Evolutionary conservation across 2,113 vertebrate species (phyloP), one percentile per base, ranked within the genome.

Genomic region (Calonectris borealis): DNA sequence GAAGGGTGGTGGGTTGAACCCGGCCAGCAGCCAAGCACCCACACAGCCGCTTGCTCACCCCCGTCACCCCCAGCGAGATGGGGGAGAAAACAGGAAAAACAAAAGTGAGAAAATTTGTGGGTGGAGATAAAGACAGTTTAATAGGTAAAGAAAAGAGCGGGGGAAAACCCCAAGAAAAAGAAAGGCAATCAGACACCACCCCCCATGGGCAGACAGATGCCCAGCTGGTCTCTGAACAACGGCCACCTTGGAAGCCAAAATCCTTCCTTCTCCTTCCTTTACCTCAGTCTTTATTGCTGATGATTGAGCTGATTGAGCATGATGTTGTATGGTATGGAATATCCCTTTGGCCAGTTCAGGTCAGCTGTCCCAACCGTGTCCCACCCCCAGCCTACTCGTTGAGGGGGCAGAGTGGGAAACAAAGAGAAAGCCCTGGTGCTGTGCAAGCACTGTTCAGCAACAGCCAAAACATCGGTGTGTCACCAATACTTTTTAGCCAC

Each of bases 191-290:
- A 14, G 13, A 25, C 34, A 27, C 8, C 29, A 5, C 42, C 10
- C 12, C 12, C 42, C 57, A 16, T 21, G 42, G 14, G 42, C 42
- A 66, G 51, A 24, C 0, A 0, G 27, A 40, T 46, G 78, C 18
- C 10, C 34, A 54, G 26, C 10, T 34, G 29, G 16, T 58, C 51
- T 69, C 15, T 1, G 1, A 57, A 38, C 32, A 46, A 12, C 8
- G 12, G 17, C 16, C 34, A 31, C 18, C 16, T 44, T n/a, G 29
- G 55, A 81, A 90, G 18, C 4, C 29, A 60, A 48, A 54, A 12
- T 10, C 21, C n/a, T 40, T 13, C 21, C n/a, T 44, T 54, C 24
- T 55, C 72, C 32, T 71, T 75, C 32, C 49, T 83, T 90, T 68
- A 46, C 18, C 19, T 71, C 48, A 76, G 38, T 21, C 19, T 91